These are phyloP conservation scores for Pangasius macronema DNA, from an alignment of 2,797 vertebrate genomes.

Conservation along the genomic window DNA sequence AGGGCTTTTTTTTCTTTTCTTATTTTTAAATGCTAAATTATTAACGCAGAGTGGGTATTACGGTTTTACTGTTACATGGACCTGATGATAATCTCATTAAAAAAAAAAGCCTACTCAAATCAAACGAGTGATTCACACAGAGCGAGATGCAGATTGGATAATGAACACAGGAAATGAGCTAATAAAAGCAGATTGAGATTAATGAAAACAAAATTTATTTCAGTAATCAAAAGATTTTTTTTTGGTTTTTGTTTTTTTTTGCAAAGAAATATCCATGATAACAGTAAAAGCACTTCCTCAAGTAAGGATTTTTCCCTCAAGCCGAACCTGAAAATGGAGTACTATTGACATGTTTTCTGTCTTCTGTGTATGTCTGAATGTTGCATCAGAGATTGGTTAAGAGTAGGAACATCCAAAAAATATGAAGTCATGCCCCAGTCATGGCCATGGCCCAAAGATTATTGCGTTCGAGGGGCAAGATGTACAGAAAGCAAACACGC, in stretches of 20 bases:
- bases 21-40: neutral
- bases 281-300: neutral
- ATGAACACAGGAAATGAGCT: neutral
- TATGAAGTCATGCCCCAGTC: neutral
- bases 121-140: neutral
- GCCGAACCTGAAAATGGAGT: neutral
- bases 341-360: neutral
- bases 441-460: too few relatives aligned
- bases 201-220: neutral
- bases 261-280: neutral
- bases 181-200: neutral
- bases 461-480: neutral
- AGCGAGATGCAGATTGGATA: neutral
- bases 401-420: neutral
- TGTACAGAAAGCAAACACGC: neutral
- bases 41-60: neutral
- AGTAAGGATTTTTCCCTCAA: neutral
- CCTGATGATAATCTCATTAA: neutral
- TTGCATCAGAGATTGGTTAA: neutral
- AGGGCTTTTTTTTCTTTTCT: neutral
- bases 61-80: neutral
- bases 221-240: neutral
- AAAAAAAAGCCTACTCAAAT: neutral
- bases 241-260: neutral
- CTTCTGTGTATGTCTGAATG: neutral